Conservation (phyloP, 2,113 vertebrate genomes). For the Cavia aperea region DNA sequence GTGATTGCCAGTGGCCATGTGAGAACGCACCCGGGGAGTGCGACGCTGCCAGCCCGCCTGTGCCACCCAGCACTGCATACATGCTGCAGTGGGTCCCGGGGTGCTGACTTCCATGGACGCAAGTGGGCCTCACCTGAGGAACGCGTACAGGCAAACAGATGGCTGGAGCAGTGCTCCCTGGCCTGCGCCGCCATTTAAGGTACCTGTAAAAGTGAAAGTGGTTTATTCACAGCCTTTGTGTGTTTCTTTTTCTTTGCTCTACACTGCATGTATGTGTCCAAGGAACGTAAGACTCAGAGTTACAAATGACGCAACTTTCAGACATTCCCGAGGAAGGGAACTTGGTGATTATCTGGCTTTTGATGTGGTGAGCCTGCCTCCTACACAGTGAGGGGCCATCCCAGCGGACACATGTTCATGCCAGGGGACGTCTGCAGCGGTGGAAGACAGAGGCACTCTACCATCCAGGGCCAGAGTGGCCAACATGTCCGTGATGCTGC, state of each 20-base stretch:
- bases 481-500: rapidly evolving
- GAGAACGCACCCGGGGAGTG: no score
- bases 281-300: neutral
- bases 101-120: neutral
- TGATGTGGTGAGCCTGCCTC: no score
- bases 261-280: neutral
- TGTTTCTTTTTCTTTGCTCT: neutral
- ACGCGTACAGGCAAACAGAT: neutral
- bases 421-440: neutral
- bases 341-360: neutral
- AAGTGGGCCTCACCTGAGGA: neutral
- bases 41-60: neutral
- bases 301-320: neutral
- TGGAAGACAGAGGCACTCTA: neutral
- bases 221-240: neutral
- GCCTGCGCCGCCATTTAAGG: neutral
- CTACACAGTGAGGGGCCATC: no score
- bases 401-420: neutral
- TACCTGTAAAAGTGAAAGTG: neutral
- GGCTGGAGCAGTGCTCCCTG: neutral
- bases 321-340: neutral
- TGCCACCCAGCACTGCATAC: neutral
- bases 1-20: neutral
- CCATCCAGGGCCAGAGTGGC: neutral
- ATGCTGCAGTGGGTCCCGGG: neutral